These are phyloP conservation scores for Galeopsomyia nigrocyanea DNA, from an alignment of 2,888 invertebrate genomes.

Conservation along the genomic window DNA sequence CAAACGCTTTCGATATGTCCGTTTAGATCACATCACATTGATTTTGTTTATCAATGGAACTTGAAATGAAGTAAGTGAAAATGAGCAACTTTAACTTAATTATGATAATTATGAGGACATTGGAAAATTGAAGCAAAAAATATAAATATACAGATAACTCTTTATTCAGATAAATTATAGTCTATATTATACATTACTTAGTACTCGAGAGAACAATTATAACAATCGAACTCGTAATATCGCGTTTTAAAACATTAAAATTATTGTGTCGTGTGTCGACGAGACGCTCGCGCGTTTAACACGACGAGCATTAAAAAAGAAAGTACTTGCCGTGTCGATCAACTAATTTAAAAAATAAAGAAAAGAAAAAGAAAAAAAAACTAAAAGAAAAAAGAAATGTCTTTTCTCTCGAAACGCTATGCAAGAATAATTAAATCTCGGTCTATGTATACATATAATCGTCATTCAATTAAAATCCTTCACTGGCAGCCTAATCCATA, in stretches of 20 bases:
- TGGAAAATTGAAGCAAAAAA: not conserved
- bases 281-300: conserved; percentile 21
- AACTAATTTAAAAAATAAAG: conserved; percentile 28
- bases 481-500: conserved; percentile 30
- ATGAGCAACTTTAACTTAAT: not conserved
- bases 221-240: conserved; percentile 31
- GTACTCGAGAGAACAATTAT: conserved; percentile 39
- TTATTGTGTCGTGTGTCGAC: conserved; percentile 7
- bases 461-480: conserved; percentile 26
- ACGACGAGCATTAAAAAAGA: conserved; percentile 28
- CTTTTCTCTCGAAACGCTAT: conserved; percentile 34
- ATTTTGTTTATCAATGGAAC: not conserved
- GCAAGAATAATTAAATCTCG: conserved; percentile 17
- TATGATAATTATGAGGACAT: too few relatives aligned
- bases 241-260: conserved; percentile 23
- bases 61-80: not conserved
- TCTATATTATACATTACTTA: conserved; percentile 46
- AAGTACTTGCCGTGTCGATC: conserved; percentile 32
- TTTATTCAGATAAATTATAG: conserved; percentile 48
- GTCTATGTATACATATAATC: conserved; percentile 16
- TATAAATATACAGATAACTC: conserved; percentile 31
- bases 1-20: too few relatives aligned
- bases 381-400: conserved; percentile 25
- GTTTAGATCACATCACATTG: not conserved
- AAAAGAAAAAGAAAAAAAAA: conserved; percentile 24